A percentile compares a stretch with the other conserved stretches of the same genome.
phyloP scores from a whole-genome alignment of 2,113 vertebrate species.

The Aspiorhynchus laticeps region DNA sequence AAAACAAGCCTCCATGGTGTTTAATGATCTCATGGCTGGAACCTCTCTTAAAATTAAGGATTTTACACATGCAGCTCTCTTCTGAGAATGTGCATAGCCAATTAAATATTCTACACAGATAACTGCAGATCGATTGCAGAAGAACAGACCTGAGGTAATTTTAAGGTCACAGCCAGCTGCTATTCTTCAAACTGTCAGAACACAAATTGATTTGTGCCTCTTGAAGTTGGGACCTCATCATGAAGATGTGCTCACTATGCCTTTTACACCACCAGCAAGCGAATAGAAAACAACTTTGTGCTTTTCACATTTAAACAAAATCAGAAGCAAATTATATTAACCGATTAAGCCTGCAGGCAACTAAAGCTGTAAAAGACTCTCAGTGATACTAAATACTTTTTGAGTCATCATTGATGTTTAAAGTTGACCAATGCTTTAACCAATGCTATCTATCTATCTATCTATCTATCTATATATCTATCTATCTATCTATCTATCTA shows the following conservation, averaged over 20 bases:
- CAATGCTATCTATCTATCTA: too few relatives aligned
- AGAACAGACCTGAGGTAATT: conserved; percentile 54
- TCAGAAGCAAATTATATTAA: background rate
- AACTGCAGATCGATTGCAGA: conserved; percentile 54
- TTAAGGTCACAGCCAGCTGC: conserved; percentile 58
- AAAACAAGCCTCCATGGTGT: conserved; percentile 34
- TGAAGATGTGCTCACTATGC: conserved; percentile 38
- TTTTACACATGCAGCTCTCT: conserved; percentile 22
- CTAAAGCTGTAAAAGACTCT: background rate
- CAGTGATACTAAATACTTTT: too few relatives aligned
- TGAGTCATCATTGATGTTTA: too few relatives aligned
- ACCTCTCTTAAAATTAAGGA: conserved; percentile 34
- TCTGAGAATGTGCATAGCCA: conserved; percentile 42
- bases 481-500: too few relatives aligned
- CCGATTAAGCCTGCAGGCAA: background rate
- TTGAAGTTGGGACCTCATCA: conserved; percentile 36
- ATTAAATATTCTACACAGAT: conserved; percentile 56
- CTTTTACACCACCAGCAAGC: conserved; percentile 4
- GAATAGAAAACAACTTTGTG: background rate
- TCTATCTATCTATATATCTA: too few relatives aligned
- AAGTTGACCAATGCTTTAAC: too few relatives aligned
- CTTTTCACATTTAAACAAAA: conserved; percentile 10
- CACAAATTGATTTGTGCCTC: conserved; percentile 56
- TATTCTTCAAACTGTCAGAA: conserved; percentile 60
- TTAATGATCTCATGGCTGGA: conserved; percentile 46